Base-by-base conservation (phyloP, 2,113 vertebrate genomes). In the Neofelis nebulosa region DNA sequence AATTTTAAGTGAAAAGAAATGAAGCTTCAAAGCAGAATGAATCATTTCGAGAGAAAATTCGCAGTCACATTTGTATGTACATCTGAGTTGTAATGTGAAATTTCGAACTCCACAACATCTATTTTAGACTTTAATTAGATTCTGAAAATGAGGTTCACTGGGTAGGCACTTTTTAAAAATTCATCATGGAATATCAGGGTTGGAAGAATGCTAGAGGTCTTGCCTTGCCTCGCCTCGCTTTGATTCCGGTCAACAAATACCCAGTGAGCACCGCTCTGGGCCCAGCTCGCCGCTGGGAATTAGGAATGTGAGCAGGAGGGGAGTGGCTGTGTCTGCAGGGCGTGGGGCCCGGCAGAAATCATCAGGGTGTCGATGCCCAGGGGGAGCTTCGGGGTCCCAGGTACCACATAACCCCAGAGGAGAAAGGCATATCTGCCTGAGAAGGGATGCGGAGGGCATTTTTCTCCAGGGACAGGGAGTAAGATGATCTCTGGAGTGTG, bases 1-100 rank as follows among this genome's bases (percentile, higher is more conserved):
- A 38, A 68, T 45, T 93, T 93, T 89, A 89, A 68, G 50, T 74
- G 83, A 45, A 61, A 89, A 93, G 50, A 93, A 86, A 83, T 27
- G 48, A 55, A 55, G 29, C 3, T 57, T 83, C 69, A 57, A 89
- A 84, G 31, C 23, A 84, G 48, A 50, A 65, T 80, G 52, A 80
- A 61, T 88, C 66, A 57, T 73, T 82, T 82, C 74, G 27, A 83
- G 38, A 52, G 82, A 69, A 82, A 76, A 78, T 8, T 36, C 11
- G 76, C 68, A 78, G 78, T 33, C 33, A 69, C 71, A 29, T 83
- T 57, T 89, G 74, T 61, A 76, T 18, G 48, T 83, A 68, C 25
- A 23, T 93, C 68, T 25, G 85, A 89, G 69, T 57, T 2, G 19
- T 84, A 33, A 83, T 11, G 14, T 89, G 68, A 89, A 89, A 76